Evolutionary conservation across 2,888 invertebrate species (phyloP), one percentile per base, ranked within the genome.

Genomic region (Heteromurus nitidus): DNA sequence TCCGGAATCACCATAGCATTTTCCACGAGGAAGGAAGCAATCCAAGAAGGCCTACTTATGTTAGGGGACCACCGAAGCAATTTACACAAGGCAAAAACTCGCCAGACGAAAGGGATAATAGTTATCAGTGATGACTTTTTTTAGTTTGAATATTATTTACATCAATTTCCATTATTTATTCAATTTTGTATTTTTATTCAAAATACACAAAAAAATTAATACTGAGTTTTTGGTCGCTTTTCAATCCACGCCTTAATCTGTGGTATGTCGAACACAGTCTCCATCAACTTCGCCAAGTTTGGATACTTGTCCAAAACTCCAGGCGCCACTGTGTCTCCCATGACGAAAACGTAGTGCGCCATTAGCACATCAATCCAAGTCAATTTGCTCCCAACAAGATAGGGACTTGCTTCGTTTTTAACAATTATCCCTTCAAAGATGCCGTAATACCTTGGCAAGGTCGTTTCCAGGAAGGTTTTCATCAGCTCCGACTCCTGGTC

Each of bases 171-270:
- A n/a, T n/a, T n/a, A n/a, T n/a, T n/a, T n/a, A n/a, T n/a, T n/a
- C n/a, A n/a, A n/a, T n/a, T n/a, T n/a, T n/a, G n/a, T n/a, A n/a
- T n/a, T n/a, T n/a, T n/a, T n/a, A n/a, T n/a, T n/a, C n/a, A n/a
- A n/a, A n/a, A n/a, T n/a, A n/a, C n/a, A n/a, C n/a, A n/a, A n/a
- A n/a, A n/a, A n/a, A n/a, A n/a, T 64, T 74, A 74, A 36, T 64
- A 65, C 28, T 64, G 53, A 31, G 92, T 92, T 82, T 90, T 90
- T 11, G 92, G 92, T 85, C 92, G 89, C 83, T 90, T 91, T 47
- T 90, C 90, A 22, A 92, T 88, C 92, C 92, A 92, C 26, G 90
- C 90, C 85, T 90, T 91, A 88, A 92, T 91, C 58, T 89, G 89
- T 0, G 92, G 92, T 53, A 92, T 89, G 53, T 89, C 89, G 87